Evolutionary conservation across 1,140 invertebrate species (phyloP).

Genomic region (Cydia fagiglandana): DNA sequence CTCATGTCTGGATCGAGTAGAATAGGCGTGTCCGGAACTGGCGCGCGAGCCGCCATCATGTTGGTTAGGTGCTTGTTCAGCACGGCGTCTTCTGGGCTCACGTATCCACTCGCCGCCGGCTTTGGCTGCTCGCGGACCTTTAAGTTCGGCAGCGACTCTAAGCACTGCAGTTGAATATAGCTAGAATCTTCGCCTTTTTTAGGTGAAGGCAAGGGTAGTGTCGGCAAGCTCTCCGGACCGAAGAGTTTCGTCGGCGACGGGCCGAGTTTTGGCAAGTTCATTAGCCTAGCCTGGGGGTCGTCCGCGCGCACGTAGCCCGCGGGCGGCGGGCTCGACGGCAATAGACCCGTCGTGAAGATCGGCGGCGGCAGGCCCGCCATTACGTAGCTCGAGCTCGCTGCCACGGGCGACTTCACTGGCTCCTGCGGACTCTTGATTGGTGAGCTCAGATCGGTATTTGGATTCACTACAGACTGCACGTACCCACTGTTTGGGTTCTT

Average conservation of each 20-base stretch:
- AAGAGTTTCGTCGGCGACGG: conserved; percentile 53
- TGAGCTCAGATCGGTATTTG: conserved; percentile 58
- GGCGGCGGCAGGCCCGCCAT: conserved; percentile 65
- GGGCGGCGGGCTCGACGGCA: conserved; percentile 43
- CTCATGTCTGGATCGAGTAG: conserved; percentile 68
- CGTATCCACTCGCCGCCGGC: conserved; percentile 59
- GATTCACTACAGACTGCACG: conserved; percentile 58
- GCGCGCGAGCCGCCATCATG: conserved; percentile 56
- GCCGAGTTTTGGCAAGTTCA: conserved; percentile 57
- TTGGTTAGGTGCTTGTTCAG: conserved; percentile 72
- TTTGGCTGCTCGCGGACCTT: conserved; percentile 61
- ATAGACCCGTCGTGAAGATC: conserved; percentile 58
- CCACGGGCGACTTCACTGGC: conserved; percentile 38
- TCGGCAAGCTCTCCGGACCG: conserved; percentile 71
- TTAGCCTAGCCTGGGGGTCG: conserved; percentile 55
- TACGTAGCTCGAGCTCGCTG: conserved; percentile 65
- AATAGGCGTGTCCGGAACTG: conserved; percentile 61
- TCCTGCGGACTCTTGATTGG: conserved; percentile 46
- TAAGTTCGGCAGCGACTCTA: conserved; percentile 66
- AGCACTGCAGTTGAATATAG: conserved; percentile 70
- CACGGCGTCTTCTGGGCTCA: conserved; percentile 64
- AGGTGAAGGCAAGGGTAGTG: conserved; percentile 67
- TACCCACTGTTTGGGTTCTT: conserved; percentile 63
- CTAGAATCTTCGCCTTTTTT: conserved; percentile 63
- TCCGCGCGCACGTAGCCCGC: conserved; percentile 65